phyloP scores from a whole-genome alignment of 2,888 invertebrate genomes.

The Thyatira batis region DNA sequence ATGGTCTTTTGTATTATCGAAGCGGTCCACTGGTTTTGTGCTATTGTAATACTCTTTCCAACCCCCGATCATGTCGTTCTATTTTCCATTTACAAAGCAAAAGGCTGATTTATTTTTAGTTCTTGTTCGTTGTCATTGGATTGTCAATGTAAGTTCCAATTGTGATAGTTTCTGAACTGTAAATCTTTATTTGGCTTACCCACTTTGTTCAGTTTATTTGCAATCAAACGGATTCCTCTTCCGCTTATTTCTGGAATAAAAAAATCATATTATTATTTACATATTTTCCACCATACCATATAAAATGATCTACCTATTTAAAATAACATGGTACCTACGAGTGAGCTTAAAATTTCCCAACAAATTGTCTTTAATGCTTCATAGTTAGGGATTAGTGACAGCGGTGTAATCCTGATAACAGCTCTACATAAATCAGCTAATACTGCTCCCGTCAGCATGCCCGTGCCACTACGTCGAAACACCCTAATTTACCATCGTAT shows the following conservation, averaged over 20 bases:
- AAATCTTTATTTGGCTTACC: background rate
- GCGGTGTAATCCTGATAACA: conserved; percentile 60
- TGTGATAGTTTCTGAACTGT: background rate
- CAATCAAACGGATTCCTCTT: too few species aligned
- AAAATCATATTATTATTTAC: too few species aligned
- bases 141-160: conserved; percentile 1
- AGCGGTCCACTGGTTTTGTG: conserved; percentile 60
- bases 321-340: background rate
- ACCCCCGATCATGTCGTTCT: conserved; percentile 65
- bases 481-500: conserved; percentile 74
- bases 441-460: conserved; percentile 48
- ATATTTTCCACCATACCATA: too few species aligned
- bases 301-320: background rate
- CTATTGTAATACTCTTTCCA: conserved; percentile 60
- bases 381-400: conserved; percentile 53
- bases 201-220: too few species aligned
- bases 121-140: conserved; percentile 32
- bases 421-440: conserved; percentile 56
- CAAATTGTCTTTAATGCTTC: background rate
- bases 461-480: conserved; percentile 50
- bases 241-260: too few species aligned
- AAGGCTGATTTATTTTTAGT: conserved; percentile 54
- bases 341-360: background rate
- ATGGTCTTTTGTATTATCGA: conserved; percentile 69
- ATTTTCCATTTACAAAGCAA: conserved; percentile 64